Conservation (phyloP, 2,797 vertebrate species). For the Meriones psammophilus region DNA sequence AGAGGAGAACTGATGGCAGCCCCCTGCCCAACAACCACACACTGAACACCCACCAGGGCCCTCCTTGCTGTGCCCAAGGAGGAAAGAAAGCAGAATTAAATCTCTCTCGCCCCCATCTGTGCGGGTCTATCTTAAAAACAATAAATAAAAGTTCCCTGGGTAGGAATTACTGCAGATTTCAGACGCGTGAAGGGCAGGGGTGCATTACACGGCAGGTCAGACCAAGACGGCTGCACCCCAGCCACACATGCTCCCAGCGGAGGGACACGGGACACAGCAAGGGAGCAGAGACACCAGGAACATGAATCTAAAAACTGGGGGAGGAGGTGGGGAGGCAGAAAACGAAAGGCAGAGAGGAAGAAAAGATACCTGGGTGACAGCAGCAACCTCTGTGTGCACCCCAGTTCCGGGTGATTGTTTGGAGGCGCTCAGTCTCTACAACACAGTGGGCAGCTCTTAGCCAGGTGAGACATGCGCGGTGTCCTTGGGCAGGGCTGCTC, state of each 20-base stretch:
- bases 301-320: neutral
- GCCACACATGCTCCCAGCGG: neutral
- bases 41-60: constrained; percentile 2
- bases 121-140: constrained; percentile 75
- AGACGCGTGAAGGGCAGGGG: neutral
- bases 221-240: neutral
- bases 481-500: neutral
- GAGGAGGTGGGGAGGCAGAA: neutral
- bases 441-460: neutral
- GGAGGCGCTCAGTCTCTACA: neutral
- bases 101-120: constrained; percentile 55
- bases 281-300: neutral
- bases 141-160: constrained; percentile 80
- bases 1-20: constrained; percentile 46
- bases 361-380: constrained; percentile 10
- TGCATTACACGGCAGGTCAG: neutral
- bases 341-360: constrained; percentile 27
- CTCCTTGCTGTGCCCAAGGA: constrained; percentile 46
- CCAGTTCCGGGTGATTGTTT: neutral
- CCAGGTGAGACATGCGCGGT: neutral
- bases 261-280: too few species aligned
- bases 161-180: constrained; percentile 51
- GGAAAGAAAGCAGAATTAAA: constrained; percentile 17
- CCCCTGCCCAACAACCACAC: neutral
- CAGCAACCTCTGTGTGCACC: neutral